Percentiles rank a stretch among this genome's conserved stretches.
Evolutionary conservation across 2,888 invertebrate species (phyloP).

Genomic region (Epirrhoe alternata): DNA sequence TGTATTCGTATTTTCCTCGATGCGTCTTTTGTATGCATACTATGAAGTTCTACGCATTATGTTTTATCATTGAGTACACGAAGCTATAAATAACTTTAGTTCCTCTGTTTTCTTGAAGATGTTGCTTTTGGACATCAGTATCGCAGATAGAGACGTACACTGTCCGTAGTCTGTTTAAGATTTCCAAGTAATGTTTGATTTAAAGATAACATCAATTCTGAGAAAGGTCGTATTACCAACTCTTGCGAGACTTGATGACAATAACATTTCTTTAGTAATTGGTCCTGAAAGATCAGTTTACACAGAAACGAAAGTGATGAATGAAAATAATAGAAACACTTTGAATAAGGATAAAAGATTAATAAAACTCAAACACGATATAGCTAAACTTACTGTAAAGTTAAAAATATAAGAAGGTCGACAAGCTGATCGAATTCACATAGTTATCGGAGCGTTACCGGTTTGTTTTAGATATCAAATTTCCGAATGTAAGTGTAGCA

Average conservation of each 20-base stretch:
- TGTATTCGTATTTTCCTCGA: background rate
- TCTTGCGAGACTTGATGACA: background rate
- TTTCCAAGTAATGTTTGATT: background rate
- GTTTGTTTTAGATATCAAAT: conserved; percentile 37
- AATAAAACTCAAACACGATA: background rate
- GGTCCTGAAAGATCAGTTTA: background rate
- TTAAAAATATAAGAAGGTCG: conserved; percentile 42
- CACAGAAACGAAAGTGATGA: background rate
- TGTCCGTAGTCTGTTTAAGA: background rate
- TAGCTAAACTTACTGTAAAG: background rate
- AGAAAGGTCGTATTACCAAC: background rate
- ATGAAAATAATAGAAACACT: background rate
- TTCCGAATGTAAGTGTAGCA: conserved; percentile 37
- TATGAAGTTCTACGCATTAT: background rate
- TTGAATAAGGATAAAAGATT: too few relatives aligned
- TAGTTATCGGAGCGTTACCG: conserved; percentile 38
- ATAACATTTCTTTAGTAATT: background rate
- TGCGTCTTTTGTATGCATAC: background rate
- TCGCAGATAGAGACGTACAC: background rate
- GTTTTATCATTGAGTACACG: background rate
- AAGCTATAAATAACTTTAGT: background rate
- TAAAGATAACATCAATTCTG: conserved; percentile 1
- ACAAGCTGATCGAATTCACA: conserved; percentile 46
- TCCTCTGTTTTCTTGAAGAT: background rate
- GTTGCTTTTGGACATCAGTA: background rate